Conservation (phyloP, 2,797 vertebrate species). For the Neomorphus geoffroyi region DNA sequence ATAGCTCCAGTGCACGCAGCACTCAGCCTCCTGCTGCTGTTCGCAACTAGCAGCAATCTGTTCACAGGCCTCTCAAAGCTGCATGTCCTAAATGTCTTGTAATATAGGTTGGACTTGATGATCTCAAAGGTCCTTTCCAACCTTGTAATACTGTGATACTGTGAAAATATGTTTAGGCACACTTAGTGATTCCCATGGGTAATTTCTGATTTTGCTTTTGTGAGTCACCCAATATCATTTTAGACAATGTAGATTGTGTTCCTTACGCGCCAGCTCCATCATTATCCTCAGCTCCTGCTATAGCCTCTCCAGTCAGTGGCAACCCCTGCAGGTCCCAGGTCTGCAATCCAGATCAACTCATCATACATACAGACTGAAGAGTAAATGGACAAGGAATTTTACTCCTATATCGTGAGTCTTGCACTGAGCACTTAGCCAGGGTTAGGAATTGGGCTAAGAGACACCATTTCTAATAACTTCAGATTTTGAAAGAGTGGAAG, state of each 20-base stretch:
- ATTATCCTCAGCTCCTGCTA: neutral
- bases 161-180: neutral
- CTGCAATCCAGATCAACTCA: neutral
- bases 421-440: neutral
- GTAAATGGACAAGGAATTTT: neutral
- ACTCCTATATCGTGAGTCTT: neutral
- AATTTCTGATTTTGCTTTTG: neutral
- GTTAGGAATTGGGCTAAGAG: neutral
- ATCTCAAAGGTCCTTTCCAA: too few species aligned
- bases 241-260: neutral
- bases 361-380: neutral
- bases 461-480: neutral
- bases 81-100: neutral
- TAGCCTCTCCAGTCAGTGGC: neutral
- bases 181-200: neutral
- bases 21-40: neutral
- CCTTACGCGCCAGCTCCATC: neutral
- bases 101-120: too few species aligned
- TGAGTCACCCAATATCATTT: neutral
- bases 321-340: neutral
- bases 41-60: neutral
- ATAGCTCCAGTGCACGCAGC: too few species aligned
- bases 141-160: too few species aligned
- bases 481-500: neutral
- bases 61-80: neutral